Percentiles rank a stretch among this genome's conserved stretches.
These are phyloP conservation scores for Mythimna pallens DNA, from an alignment of 2,888 invertebrate species.

Conservation along the genomic window DNA sequence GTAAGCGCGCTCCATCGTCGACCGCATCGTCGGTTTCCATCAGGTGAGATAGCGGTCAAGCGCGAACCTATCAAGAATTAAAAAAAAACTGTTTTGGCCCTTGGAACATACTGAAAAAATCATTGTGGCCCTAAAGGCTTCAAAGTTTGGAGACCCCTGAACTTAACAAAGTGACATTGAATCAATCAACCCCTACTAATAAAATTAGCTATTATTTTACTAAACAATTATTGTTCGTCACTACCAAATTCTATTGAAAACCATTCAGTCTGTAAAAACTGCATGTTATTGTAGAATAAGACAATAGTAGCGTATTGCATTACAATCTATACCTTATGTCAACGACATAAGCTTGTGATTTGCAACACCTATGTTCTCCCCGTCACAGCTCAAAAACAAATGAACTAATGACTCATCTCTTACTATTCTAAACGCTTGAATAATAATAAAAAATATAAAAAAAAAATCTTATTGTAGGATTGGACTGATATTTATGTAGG, in stretches of 20 bases:
- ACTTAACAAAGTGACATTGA: not conserved
- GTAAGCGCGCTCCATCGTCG: too few species aligned
- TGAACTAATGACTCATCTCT: not conserved
- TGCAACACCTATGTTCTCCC: not conserved
- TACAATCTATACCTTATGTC: not conserved
- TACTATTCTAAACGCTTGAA: conserved; percentile 4
- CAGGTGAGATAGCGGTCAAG: too few species aligned
- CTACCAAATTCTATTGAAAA: not conserved
- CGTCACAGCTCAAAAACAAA: not conserved
- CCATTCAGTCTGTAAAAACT: conserved; percentile 6
- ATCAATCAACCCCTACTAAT: not conserved
- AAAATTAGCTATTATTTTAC: not conserved
- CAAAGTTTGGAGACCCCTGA: too few species aligned
- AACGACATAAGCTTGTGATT: not conserved
- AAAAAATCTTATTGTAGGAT: conserved; percentile 18
- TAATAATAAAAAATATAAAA: conserved; percentile 34
- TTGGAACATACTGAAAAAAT: too few species aligned
- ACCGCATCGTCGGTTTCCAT: too few species aligned
- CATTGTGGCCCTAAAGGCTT: too few species aligned
- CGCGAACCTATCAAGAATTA: too few species aligned
- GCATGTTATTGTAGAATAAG: not conserved
- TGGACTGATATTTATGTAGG: conserved; percentile 3
- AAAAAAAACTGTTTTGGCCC: too few species aligned
- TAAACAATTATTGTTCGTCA: not conserved
- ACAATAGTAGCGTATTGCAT: not conserved